Evolutionary conservation across 2,888 invertebrate species (phyloP), one percentile per base, ranked within the genome.

Genomic region (Thyatira batis): DNA sequence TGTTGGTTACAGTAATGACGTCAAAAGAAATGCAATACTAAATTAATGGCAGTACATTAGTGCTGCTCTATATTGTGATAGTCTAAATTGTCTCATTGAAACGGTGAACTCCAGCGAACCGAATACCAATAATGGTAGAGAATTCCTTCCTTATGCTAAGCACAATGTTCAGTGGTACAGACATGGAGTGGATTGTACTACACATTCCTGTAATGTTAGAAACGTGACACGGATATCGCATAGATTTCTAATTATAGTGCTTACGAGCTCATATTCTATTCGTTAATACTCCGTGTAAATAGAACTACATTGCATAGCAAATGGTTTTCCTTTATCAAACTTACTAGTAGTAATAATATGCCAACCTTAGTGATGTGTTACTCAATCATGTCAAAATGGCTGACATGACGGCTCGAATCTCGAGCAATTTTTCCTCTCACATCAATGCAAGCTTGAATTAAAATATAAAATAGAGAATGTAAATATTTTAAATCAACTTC

Each of bases 71-170:
- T 17, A 39, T 39, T 39, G 13, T 17, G 17, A 39, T 39, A 5
- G 39, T 39, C 39, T 39, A 39, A 39, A 39, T 39, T 39, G 39
- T 39, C 39, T 39, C 39, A 39, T 39, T 39, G 39, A 39, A 39
- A 6, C 6, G 2, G 39, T 17, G n/a, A 13, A 33, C n/a, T 17
- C 17, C n/a, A 39, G 39, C 39, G 17, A 39, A 39, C 39, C 39
- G 17, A 39, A 39, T 33, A 13, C 33, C 33, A 33, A 33, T 39
- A 39, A 39, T 17, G 17, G 39, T 17, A 39, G 39, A 17, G 39
- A 39, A 39, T 39, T 39, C 17, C 39, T 39, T 39, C 39, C 39
- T 39, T 39, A 39, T 39, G 39, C 39, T 39, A 8, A 39, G 39
- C 8, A 39, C 39, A 39, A 39, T 13, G 39, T 39, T 17, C 39